Evolutionary conservation across 2,113 vertebrate species (phyloP), one percentile per base, ranked within the genome.

Genomic region (Saimiri boliviensis): DNA sequence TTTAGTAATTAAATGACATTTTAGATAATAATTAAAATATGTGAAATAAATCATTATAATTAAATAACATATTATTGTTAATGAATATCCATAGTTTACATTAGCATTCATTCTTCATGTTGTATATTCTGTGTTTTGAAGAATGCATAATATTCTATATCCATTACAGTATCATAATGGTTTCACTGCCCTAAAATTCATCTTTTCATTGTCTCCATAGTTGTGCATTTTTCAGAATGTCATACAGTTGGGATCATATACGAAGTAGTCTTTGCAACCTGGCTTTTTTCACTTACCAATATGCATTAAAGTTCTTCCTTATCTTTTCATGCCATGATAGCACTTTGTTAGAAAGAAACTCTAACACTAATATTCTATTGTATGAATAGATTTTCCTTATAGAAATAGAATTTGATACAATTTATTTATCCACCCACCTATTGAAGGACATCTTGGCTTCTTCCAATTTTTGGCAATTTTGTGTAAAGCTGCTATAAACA

Each of bases 1-100:
- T 10, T 32, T 45, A 40, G 56, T 47, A n/a, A 76, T 63, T 56
- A 95, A 49, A 35, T 56, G 25, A 45, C 12, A 74, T 52, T 52
- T 89, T 70, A 32, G 40, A 35, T 54, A 52, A 30, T 63, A 68
- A 42, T 42, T 60, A 60, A 49, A 74, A n/a, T 91, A 86, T 66
- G 27, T 91, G 73, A 95, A 86, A 47, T 23, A n/a, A 76, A 70
- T 60, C 30, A 92, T 40, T 85, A 25, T 60, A 86, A 47, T 54
- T 52, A 77, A 20, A 32, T 42, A n/a, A n/a, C 19, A 73, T 1
- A 71, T 35, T 20, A 40, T 19, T 37, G 47, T 45, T 52, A 60
- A 35, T 8, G 42, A 2, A 86, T 47, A 17, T 32, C 52, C 12
- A 13, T 3, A 20, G 80, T 63, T 58, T 66, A n/a, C 8, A 3